Evolutionary conservation across 2,888 invertebrate species (phyloP).

Genomic region (Ischnus inquisitorius): DNA sequence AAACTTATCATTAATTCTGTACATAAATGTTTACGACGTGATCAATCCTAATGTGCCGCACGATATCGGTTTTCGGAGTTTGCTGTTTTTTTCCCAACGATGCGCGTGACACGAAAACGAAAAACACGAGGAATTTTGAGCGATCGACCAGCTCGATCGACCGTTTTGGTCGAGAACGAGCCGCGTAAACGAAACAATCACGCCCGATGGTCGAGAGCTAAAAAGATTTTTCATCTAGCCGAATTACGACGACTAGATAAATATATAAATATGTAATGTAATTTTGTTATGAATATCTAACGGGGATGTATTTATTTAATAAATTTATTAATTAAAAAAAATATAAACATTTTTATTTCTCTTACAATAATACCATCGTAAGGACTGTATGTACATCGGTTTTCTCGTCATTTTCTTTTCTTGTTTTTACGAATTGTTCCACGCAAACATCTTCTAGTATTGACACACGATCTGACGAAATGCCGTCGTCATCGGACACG

Average conservation of each 20-base stretch:
- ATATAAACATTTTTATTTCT: slow-evolving; percentile 47
- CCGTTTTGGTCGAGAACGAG: not conserved
- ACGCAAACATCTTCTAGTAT: not conserved
- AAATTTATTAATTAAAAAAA: slow-evolving; percentile 79
- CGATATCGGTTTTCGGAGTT: slow-evolving; percentile 39
- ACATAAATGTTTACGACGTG: slow-evolving; percentile 32
- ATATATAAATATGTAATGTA: slow-evolving; percentile 58
- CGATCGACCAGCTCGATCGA: not conserved
- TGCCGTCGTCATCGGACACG: not conserved
- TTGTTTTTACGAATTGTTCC: too few species aligned
- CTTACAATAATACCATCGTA: slow-evolving; percentile 28
- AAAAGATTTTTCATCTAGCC: slow-evolving; percentile 35
- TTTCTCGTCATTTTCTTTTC: not conserved
- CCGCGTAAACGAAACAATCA: not conserved
- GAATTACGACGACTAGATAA: slow-evolving; percentile 41
- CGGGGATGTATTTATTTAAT: slow-evolving; percentile 83
- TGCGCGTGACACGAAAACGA: slow-evolving; percentile 26
- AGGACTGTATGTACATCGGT: slow-evolving; percentile 9
- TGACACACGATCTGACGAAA: not conserved
- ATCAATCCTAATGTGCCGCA: slow-evolving; percentile 28
- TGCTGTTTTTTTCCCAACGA: slow-evolving; percentile 29
- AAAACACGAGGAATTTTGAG: not conserved
- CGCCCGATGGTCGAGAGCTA: not conserved
- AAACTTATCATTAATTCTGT: slow-evolving; percentile 43
- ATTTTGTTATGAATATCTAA: slow-evolving; percentile 69